These are phyloP conservation scores for Ctenopoma multispine DNA, from an alignment of 2,797 vertebrate genomes.

Conservation along the genomic window DNA sequence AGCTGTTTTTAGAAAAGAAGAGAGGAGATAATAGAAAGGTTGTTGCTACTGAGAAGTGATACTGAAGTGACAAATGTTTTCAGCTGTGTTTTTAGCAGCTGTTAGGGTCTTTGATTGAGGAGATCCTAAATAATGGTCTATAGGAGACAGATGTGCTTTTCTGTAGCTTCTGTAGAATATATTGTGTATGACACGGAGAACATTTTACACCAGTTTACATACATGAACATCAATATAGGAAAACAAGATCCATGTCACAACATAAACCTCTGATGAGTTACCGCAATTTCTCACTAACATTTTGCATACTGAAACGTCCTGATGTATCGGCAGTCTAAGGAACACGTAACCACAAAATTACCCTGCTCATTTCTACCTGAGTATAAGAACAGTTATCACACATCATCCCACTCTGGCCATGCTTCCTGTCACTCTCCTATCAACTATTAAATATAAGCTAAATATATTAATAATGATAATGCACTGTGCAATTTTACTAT, in stretches of 20 bases:
- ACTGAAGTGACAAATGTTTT: not conserved
- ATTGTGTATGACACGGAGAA: too few species aligned
- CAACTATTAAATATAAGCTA: slow-evolving; percentile 1
- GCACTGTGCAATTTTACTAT: not conserved
- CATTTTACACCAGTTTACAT: too few species aligned
- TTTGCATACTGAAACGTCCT: not conserved
- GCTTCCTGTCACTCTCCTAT: not conserved
- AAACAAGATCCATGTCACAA: not conserved
- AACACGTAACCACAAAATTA: slow-evolving; percentile 4
- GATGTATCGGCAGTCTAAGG: not conserved
- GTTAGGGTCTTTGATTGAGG: not conserved
- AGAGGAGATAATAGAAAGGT: too few species aligned
- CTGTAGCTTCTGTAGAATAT: too few species aligned
- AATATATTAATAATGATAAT: not conserved
- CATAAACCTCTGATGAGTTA: not conserved
- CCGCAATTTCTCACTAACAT: not conserved
- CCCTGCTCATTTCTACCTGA: slow-evolving; percentile 6
- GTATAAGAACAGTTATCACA: not conserved
- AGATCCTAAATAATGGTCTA: not conserved
- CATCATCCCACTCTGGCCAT: not conserved
- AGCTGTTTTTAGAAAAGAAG: not conserved
- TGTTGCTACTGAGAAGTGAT: not conserved
- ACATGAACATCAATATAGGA: not conserved
- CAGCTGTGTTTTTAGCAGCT: too few species aligned
- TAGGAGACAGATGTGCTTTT: too few species aligned